Base-by-base conservation (phyloP, 23 tunicate species). In the Diplosoma virens region DNA sequence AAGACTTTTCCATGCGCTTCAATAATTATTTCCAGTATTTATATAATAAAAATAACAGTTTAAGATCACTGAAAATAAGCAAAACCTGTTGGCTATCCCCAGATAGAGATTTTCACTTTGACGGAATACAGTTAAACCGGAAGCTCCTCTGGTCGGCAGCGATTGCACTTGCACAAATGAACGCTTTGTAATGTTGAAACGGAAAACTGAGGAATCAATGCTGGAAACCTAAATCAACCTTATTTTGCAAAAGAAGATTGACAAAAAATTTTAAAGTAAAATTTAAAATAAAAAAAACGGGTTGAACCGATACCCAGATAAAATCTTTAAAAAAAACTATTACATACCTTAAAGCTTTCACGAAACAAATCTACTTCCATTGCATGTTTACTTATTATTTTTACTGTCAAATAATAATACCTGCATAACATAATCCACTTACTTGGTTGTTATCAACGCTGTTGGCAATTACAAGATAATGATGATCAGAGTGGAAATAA, bases 1-100 rank as follows among this genome's bases (percentile, higher is more conserved):
- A n/a, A n/a, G n/a, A n/a, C n/a, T n/a, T n/a, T n/a, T n/a, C 52
- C 16, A 46, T 11, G 52, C 16, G 16, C 14, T 46, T 46, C 52
- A 46, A 46, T 11, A 11, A 14, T 14, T 46, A 11, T 46, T 46
- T 46, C 16, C 16, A 46, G 11, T 16, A 46, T 16, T 46, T 14
- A 11, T 14, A 46, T 46, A 16, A 46, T 46, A 46, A 46, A 46
- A 46, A 11, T 46, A 46, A 11, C 52, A 14, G n/a, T n/a, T n/a
- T n/a, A n/a, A n/a, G n/a, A n/a, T n/a, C n/a, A n/a, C n/a, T n/a
- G n/a, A n/a, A n/a, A n/a, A n/a, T n/a, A n/a, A n/a, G n/a, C n/a
- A n/a, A n/a, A 47, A 83, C 96, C 96, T 79, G 78, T 89, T 89
- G 17, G 96, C 96, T 35, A 89, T 78, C 6, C 71, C 85, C 6